A percentile compares a stretch with the other conserved stretches of the same genome.
phyloP scores from a whole-genome alignment of 2,797 vertebrate genomes.

The Myoxocephalus aenaeus region DNA sequence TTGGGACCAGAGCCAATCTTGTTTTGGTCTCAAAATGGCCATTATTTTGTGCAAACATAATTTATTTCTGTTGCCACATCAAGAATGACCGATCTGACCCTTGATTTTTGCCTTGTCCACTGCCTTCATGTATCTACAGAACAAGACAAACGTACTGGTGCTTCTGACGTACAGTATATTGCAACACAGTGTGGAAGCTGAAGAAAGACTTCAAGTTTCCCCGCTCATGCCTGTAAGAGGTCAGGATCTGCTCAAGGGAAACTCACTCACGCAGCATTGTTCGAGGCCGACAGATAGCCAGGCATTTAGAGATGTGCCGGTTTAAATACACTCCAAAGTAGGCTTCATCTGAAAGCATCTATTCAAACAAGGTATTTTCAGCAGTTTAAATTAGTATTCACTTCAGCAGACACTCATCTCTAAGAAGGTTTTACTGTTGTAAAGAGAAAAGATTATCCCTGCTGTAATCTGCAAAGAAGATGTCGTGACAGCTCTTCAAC shows the following conservation, averaged over 20 bases:
- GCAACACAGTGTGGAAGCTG: neutral
- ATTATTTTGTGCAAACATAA: slow-evolving; percentile 24
- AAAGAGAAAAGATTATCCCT: slow-evolving; percentile 9
- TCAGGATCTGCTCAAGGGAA: neutral
- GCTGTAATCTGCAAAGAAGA: slow-evolving; percentile 18
- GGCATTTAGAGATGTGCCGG: neutral
- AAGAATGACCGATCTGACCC: slow-evolving; percentile 1
- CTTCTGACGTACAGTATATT: neutral
- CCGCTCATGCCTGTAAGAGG: neutral
- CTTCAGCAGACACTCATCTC: neutral
- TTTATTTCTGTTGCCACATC: slow-evolving; percentile 20
- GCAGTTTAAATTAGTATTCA: slow-evolving; percentile 11
- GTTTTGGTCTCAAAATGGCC: slow-evolving; percentile 6
- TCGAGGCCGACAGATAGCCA: neutral
- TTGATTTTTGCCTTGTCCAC: neutral
- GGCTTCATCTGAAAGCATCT: slow-evolving; percentile 5
- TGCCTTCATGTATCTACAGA: neutral
- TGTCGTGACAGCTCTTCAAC: slow-evolving; percentile 30
- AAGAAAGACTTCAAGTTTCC: slow-evolving; percentile 2
- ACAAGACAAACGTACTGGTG: neutral
- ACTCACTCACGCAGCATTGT: neutral
- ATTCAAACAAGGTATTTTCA: slow-evolving; percentile 21
- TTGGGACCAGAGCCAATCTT: neutral
- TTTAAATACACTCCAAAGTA: slow-evolving; percentile 9
- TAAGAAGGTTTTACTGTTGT: slow-evolving; percentile 19